These are phyloP conservation scores for Vesta saturnalis DNA, from an alignment of 2,888 invertebrate genomes.

Conservation along the genomic window DNA sequence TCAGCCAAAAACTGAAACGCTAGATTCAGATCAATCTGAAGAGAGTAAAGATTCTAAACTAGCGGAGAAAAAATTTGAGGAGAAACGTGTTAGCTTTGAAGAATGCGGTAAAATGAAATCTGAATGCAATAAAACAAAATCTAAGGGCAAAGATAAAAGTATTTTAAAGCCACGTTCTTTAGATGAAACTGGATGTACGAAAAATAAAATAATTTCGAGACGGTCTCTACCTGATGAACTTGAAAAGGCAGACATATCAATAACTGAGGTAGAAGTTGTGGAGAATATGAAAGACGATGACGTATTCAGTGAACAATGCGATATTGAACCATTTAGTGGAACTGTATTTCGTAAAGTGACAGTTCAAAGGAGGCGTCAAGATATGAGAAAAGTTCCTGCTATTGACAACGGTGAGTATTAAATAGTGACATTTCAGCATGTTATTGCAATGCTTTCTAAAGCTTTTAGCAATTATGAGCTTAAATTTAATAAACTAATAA, in stretches of 20 bases:
- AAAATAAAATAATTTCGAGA: conserved; percentile 4
- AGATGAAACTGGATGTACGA: conserved; percentile 3
- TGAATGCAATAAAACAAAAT: conserved; percentile 16
- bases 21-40: background rate
- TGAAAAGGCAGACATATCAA: background rate
- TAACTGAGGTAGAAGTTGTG: conserved; percentile 18
- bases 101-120: conserved; percentile 8
- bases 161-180: conserved; percentile 33
- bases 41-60: background rate
- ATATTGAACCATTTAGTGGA: conserved; percentile 69
- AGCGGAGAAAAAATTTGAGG: conserved; percentile 21
- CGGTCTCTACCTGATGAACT: conserved; percentile 28
- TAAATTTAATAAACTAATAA: too few relatives aligned
- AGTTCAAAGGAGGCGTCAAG: conserved; percentile 67
- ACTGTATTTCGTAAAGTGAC: conserved; percentile 73
- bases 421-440: background rate
- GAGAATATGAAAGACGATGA: conserved; percentile 22
- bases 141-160: conserved; percentile 28
- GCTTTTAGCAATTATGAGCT: background rate
- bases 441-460: background rate
- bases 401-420: conserved; percentile 61
- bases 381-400: conserved; percentile 59
- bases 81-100: conserved; percentile 45
- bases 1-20: background rate
- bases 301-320: conserved; percentile 47